These are phyloP conservation scores for Ptychadena robeensis DNA, from an alignment of 2,797 vertebrate genomes.

Conservation along the genomic window DNA sequence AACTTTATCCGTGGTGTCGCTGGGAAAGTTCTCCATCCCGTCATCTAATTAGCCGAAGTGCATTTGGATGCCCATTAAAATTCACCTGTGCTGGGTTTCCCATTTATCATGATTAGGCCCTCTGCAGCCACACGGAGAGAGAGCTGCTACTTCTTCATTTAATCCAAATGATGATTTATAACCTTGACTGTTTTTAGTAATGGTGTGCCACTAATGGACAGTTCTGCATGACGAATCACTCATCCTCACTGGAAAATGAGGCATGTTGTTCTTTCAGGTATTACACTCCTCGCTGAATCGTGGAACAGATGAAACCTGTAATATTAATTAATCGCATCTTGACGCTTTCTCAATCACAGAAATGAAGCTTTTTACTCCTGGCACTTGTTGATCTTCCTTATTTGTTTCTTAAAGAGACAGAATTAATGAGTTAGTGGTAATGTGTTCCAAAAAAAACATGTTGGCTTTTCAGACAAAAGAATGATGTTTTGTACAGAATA, in stretches of 20 bases:
- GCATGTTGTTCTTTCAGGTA: slow-evolving; percentile 67
- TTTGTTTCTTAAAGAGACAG: slow-evolving; percentile 47
- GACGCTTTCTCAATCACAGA: slow-evolving; percentile 53
- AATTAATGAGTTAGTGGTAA: slow-evolving; percentile 19
- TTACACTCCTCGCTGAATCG: slow-evolving; percentile 63
- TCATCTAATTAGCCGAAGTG: slow-evolving; percentile 76
- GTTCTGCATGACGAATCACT: slow-evolving; percentile 71
- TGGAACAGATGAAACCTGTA: slow-evolving; percentile 61
- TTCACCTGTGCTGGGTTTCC: slow-evolving; percentile 75
- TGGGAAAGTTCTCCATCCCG: slow-evolving; percentile 68
- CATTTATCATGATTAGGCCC: slow-evolving; percentile 79
- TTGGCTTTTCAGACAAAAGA: neutral
- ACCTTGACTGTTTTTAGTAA: slow-evolving; percentile 68
- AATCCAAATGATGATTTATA: slow-evolving; percentile 76
- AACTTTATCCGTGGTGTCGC: slow-evolving; percentile 64
- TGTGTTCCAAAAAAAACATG: slow-evolving; percentile 24
- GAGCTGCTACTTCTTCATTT: slow-evolving; percentile 72
- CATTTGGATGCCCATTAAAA: slow-evolving; percentile 77
- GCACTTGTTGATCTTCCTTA: slow-evolving; percentile 59
- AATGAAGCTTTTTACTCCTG: slow-evolving; percentile 43
- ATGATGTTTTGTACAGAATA: too few relatives aligned
- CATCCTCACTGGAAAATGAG: slow-evolving; percentile 69
- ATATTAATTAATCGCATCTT: slow-evolving; percentile 63
- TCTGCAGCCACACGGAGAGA: slow-evolving; percentile 68
- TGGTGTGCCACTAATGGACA: slow-evolving; percentile 69